Conservation (phyloP, 92 coral and sea anemone species). For the Phymanthus crucifer region DNA sequence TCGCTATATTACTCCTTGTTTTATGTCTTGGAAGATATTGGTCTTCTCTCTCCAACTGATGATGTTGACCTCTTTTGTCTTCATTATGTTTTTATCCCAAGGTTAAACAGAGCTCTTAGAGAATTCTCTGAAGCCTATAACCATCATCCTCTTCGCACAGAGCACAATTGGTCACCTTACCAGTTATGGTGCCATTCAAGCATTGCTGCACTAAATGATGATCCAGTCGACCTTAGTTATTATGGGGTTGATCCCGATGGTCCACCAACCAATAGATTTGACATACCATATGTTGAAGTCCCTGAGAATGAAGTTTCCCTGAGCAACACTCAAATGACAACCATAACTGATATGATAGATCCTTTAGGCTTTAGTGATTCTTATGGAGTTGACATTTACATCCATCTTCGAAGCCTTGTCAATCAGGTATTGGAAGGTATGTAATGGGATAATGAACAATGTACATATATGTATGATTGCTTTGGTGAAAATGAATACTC, state of each 20-base stretch:
- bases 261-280: conserved; percentile 33
- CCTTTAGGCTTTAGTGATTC: conserved; percentile 25
- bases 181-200: conserved; percentile 40
- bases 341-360: conserved; percentile 10
- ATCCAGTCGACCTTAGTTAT: conserved; percentile 31
- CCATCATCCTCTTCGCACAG: conserved; percentile 48
- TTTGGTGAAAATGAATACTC: too few relatives aligned
- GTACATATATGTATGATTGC: too few relatives aligned
- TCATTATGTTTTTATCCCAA: conserved; percentile 33
- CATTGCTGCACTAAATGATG: conserved; percentile 26
- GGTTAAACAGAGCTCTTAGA: conserved; percentile 35
- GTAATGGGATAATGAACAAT: too few relatives aligned
- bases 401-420: conserved; percentile 9
- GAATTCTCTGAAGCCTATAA: conserved; percentile 41
- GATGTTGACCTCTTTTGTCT: conserved; percentile 45
- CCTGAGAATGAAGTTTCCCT: conserved; percentile 31
- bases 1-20: conserved; percentile 35
- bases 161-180: conserved; percentile 46
- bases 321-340: conserved; percentile 12
- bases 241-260: conserved; percentile 39
- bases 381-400: conserved; percentile 21
- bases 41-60: conserved; percentile 36
- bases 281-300: conserved; percentile 24
- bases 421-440: too few relatives aligned
- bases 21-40: conserved; percentile 37